phyloP scores from a whole-genome alignment of 2,113 vertebrate genomes.

The Puffinus mauretanicus region DNA sequence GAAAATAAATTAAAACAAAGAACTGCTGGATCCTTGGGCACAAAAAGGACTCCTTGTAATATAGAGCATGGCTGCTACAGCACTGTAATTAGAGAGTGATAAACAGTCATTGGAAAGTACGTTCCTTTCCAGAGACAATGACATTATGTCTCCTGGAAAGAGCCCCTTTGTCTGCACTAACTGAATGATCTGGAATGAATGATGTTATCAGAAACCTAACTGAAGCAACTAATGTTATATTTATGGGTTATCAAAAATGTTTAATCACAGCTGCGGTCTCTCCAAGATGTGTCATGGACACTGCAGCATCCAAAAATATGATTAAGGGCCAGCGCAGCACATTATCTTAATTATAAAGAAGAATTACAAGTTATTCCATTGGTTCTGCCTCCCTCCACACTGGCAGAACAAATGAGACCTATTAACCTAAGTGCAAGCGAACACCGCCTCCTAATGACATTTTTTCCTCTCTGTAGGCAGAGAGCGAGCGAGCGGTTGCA shows the following conservation, averaged over 20 bases:
- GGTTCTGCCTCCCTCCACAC: neutral
- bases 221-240: constrained; percentile 51
- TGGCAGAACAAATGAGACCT: constrained; percentile 31
- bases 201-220: constrained; percentile 63
- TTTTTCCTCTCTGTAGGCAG: neutral
- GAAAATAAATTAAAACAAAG: constrained; percentile 84
- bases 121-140: constrained; percentile 66
- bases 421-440: neutral
- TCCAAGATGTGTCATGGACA: neutral
- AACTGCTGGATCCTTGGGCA: constrained; percentile 68
- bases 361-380: constrained; percentile 23
- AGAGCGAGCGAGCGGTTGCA: neutral
- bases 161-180: constrained; percentile 64
- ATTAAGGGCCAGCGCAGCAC: neutral
- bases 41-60: constrained; percentile 70
- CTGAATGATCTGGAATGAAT: constrained; percentile 69
- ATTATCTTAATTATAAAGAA: constrained; percentile 45
- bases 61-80: constrained; percentile 51
- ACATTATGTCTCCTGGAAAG: constrained; percentile 65
- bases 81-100: constrained; percentile 76
- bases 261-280: constrained; percentile 2
- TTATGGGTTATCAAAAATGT: constrained; percentile 64
- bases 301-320: constrained; percentile 21
- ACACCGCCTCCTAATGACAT: neutral
- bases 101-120: constrained; percentile 74